Conservation (phyloP, 1,140 invertebrate genomes). For the Lepidurus arcticus region DNA sequence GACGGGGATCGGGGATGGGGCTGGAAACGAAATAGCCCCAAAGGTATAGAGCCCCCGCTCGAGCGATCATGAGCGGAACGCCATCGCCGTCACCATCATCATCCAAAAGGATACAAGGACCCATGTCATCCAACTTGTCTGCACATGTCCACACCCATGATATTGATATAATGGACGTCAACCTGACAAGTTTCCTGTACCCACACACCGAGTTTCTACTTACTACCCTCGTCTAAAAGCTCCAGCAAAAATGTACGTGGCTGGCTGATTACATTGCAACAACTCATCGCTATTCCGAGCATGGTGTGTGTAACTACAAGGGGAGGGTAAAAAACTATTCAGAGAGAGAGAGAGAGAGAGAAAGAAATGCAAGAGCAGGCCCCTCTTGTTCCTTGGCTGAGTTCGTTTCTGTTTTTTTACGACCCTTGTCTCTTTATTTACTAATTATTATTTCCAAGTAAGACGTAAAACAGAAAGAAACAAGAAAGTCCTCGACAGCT, state of each 20-base stretch:
- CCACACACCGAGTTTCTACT: background rate
- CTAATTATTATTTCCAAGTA: slow-evolving; percentile 10
- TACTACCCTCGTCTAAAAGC: background rate
- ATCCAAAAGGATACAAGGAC: too few species aligned
- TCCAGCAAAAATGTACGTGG: background rate
- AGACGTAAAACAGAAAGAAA: background rate
- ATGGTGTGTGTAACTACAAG: background rate
- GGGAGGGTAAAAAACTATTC: background rate
- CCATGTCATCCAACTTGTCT: background rate
- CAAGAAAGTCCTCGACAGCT: background rate
- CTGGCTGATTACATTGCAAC: background rate
- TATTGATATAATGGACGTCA: background rate
- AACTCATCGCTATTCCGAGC: slow-evolving; percentile 4
- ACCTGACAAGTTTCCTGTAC: background rate
- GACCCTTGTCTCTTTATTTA: background rate
- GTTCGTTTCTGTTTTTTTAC: background rate
- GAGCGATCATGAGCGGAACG: too few species aligned
- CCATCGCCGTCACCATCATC: too few species aligned
- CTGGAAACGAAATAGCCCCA: too few species aligned
- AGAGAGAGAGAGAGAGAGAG: background rate
- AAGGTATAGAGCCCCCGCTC: too few species aligned
- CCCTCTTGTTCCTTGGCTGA: background rate
- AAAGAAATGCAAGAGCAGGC: background rate
- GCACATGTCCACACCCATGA: background rate
- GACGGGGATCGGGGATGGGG: too few species aligned